phyloP scores from a whole-genome alignment of 2,888 invertebrate species.

The Colletes collaris region DNA sequence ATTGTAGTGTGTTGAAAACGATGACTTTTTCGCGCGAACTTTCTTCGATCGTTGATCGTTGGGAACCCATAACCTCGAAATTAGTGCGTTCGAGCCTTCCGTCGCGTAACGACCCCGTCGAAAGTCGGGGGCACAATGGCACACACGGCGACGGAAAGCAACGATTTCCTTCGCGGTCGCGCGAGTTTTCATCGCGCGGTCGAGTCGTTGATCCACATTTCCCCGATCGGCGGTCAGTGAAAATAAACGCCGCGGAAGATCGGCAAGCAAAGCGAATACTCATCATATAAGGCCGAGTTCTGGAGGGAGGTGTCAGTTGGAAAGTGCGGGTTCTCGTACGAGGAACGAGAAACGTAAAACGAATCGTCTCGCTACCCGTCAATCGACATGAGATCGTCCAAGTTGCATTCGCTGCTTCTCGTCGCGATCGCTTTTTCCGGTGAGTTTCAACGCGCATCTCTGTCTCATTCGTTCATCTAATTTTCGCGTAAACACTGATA shows the following conservation, averaged over 20 bases:
- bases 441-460: constrained; percentile 57
- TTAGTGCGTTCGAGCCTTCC: neutral
- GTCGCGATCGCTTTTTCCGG: constrained; percentile 66
- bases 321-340: constrained; percentile 77
- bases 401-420: constrained; percentile 64
- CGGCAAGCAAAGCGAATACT: constrained; percentile 57
- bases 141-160: neutral
- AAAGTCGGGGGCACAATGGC: neutral
- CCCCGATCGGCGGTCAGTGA: constrained; percentile 70
- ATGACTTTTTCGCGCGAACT: no score
- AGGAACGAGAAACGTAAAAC: constrained; percentile 60
- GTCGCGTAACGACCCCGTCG: neutral
- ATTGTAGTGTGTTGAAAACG: no score
- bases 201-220: constrained; percentile 70
- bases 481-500: no score
- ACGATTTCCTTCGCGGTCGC: neutral
- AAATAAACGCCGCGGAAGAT: constrained; percentile 70
- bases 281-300: constrained; percentile 75
- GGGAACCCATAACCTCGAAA: neutral
- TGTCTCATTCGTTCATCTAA: no score
- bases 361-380: constrained; percentile 34
- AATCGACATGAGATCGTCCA: constrained; percentile 68
- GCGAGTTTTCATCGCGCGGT: neutral
- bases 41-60: neutral
- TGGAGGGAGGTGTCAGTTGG: constrained; percentile 79